These are phyloP conservation scores for Elegia similella DNA, from an alignment of 2,888 invertebrate species.

Conservation along the genomic window DNA sequence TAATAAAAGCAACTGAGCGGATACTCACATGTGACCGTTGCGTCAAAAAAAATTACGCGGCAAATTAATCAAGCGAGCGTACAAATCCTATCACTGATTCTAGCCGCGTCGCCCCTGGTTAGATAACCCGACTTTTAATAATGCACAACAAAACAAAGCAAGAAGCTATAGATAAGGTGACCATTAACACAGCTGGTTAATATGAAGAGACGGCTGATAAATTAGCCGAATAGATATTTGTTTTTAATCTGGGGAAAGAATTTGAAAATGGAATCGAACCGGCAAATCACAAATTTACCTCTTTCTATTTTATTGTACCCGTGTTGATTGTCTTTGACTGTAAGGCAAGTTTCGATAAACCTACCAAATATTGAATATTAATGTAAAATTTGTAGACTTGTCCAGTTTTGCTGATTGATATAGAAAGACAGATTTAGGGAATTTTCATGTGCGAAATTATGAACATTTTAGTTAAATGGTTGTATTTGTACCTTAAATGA, in stretches of 20 bases:
- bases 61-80: slow-evolving; percentile 19
- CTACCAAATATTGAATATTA: too few relatives aligned
- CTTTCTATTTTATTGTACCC: too few relatives aligned
- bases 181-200: slow-evolving; percentile 70
- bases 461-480: too few relatives aligned
- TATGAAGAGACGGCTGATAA: slow-evolving; percentile 62
- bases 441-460: too few relatives aligned
- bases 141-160: slow-evolving; percentile 61
- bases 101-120: slow-evolving; percentile 47
- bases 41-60: slow-evolving; percentile 18
- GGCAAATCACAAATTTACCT: background rate
- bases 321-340: too few relatives aligned
- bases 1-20: slow-evolving; percentile 8
- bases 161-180: slow-evolving; percentile 58
- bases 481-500: too few relatives aligned
- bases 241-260: slow-evolving; percentile 22
- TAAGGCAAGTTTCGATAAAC: too few relatives aligned
- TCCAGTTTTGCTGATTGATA: too few relatives aligned
- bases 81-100: slow-evolving; percentile 20
- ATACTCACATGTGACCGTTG: background rate
- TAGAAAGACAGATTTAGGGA: too few relatives aligned
- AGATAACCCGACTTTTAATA: slow-evolving; percentile 62
- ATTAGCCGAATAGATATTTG: slow-evolving; percentile 46
- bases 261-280: background rate
- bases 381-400: too few relatives aligned